phyloP scores from a whole-genome alignment of 2,797 vertebrate species.

The Distichodus sexfasciatus region DNA sequence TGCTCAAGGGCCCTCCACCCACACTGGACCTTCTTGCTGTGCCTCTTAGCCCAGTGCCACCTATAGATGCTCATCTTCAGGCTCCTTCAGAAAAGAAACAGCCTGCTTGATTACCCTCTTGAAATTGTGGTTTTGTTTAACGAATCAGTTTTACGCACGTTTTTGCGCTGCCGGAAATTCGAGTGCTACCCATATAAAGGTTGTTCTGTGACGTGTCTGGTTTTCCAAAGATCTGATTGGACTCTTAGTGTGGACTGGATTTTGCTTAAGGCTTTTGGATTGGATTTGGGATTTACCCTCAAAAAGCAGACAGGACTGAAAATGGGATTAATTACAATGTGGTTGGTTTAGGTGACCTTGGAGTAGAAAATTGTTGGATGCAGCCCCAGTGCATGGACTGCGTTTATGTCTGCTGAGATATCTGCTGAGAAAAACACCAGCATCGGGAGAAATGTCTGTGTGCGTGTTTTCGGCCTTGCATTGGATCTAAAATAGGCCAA shows the following conservation, averaged over 20 bases:
- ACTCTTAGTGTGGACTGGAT: slow-evolving; percentile 27
- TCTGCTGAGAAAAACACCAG: slow-evolving; percentile 58
- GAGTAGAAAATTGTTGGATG: slow-evolving; percentile 1
- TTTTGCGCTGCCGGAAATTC: background rate
- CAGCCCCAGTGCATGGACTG: slow-evolving; percentile 56
- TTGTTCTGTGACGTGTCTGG: background rate
- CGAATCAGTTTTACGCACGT: no score
- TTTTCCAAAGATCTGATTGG: background rate
- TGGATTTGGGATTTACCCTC: slow-evolving; percentile 42
- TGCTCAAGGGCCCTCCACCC: slow-evolving; percentile 4
- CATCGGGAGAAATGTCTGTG: slow-evolving; percentile 10
- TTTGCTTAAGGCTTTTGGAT: slow-evolving; percentile 37
- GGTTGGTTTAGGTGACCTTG: slow-evolving; percentile 31
- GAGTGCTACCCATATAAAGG: background rate
- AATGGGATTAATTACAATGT: background rate
- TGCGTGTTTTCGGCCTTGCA: no score
- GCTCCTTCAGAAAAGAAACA: background rate
- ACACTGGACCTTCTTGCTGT: background rate
- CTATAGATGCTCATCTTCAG: background rate
- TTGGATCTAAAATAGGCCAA: slow-evolving; percentile 57
- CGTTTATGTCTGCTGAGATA: no score
- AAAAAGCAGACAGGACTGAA: slow-evolving; percentile 22
- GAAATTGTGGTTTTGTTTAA: background rate
- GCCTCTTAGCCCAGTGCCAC: background rate
- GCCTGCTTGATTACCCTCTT: background rate